Percentiles rank a stretch among this genome's conserved stretches.
phyloP scores from a whole-genome alignment of 2,888 invertebrate genomes.

The Spisula subtruncata region DNA sequence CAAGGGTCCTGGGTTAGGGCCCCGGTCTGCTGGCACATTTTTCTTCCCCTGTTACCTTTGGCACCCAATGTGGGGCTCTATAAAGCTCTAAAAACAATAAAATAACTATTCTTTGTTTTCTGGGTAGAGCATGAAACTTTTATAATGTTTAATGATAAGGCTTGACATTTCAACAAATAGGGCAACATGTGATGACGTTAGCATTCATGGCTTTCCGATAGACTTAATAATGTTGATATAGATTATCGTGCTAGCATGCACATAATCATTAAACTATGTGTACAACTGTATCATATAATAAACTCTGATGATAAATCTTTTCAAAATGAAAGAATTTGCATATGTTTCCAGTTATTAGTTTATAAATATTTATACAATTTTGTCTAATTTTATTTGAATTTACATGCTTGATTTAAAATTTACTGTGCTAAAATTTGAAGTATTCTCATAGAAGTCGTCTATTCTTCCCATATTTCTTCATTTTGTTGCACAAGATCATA shows the following conservation, averaged over 20 bases:
- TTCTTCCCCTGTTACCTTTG: too few relatives aligned
- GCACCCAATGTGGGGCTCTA: too few relatives aligned
- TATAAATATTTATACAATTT: conserved; percentile 15
- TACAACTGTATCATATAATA: too few relatives aligned
- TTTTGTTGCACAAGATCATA: neutral
- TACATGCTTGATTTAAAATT: neutral
- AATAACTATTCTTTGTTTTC: neutral
- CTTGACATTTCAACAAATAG: neutral
- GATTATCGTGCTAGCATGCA: too few relatives aligned
- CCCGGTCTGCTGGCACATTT: too few relatives aligned
- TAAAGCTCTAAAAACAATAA: too few relatives aligned
- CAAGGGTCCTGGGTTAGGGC: too few relatives aligned
- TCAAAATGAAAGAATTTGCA: too few relatives aligned
- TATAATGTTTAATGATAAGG: neutral
- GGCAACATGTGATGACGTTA: neutral
- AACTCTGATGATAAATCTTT: too few relatives aligned
- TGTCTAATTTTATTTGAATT: neutral
- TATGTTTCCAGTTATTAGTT: too few relatives aligned
- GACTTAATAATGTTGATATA: neutral
- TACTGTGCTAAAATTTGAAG: neutral
- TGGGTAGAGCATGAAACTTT: neutral
- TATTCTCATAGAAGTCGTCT: neutral
- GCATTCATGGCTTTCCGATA: neutral
- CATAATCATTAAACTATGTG: too few relatives aligned
- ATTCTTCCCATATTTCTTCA: conserved; percentile 5